Evolutionary conservation across 2,113 vertebrate genomes (phyloP), one percentile per base, ranked within the genome.

Genomic region (Takifugu bimaculatus): DNA sequence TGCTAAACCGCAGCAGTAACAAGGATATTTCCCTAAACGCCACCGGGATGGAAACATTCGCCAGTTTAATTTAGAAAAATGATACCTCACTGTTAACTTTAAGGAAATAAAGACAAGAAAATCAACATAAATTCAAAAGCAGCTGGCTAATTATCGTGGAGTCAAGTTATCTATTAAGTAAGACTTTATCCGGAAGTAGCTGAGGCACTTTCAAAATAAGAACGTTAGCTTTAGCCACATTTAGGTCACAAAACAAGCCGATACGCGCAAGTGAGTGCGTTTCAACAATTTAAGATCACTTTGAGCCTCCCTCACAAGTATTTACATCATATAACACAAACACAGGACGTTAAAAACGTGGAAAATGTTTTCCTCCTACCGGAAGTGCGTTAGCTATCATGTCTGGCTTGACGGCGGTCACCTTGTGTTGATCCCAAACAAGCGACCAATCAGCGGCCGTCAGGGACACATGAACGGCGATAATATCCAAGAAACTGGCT

Each of bases 371-470:
- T 51, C 20, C 5, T 44, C 44, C 6, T 6, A 12, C 0, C 53
- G 63, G 75, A 62, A 62, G 20, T 1, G 20, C 3, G 2, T 11
- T 25, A 20, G 51, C 13, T 4, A 9, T 12, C 28, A 0, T 6
- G 4, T 5, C 1, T 1, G 43, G 1, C 65, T 80, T 79, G 42
- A 78, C 72, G 3, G 1, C 26, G 25, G 65, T 88, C 84, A 89
- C 86, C 84, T 89, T 79, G 76, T 26, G 58, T 54, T 79, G 78
- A 83, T 87, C 80, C 86, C 78, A 69, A 63, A 4, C 49, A 60
- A 57, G 13, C 80, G 84, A 80, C 88, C 88, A 89, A 89, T 89
- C 85, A 88, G 88, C 72, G 78, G 64, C 69, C 54, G 72, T 60
- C 79, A 14, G 72, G 63, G 64, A 82, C 77, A 64, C 86, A 77